A percentile compares a stretch with the other conserved stretches of the same genome.
These are phyloP conservation scores for Euthynnus affinis DNA, from an alignment of 2,797 vertebrate species.

Conservation along the genomic window DNA sequence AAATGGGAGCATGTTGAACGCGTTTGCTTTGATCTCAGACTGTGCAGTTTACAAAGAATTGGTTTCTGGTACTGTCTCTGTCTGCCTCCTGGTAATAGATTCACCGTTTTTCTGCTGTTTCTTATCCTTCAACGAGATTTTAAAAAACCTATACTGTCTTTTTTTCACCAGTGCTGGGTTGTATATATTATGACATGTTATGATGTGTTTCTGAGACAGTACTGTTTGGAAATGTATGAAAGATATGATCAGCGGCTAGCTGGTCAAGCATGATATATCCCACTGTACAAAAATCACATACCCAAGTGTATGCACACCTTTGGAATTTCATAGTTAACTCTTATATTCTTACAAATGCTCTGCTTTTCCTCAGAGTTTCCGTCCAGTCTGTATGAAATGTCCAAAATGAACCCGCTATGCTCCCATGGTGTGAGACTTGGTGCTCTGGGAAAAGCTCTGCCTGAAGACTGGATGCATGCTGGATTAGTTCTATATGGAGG, in stretches of 20 bases:
- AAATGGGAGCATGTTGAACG: conserved; percentile 77
- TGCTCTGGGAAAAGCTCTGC: conserved; percentile 36
- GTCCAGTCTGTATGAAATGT: conserved; percentile 35
- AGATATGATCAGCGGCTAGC: conserved; percentile 64
- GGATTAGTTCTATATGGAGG: conserved; percentile 70
- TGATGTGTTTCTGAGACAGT: conserved; percentile 60
- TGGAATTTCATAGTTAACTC: background rate
- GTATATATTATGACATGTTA: conserved; percentile 66
- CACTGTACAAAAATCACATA: conserved; percentile 11
- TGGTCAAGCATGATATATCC: conserved; percentile 40
- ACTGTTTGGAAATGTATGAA: conserved; percentile 55
- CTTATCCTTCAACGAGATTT: conserved; percentile 58
- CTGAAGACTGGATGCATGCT: conserved; percentile 57
- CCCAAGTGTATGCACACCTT: background rate
- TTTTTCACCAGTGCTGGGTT: conserved; percentile 46
- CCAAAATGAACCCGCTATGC: conserved; percentile 39
- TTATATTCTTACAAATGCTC: background rate
- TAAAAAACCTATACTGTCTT: conserved; percentile 14
- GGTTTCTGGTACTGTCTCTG: conserved; percentile 69
- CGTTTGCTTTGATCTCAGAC: conserved; percentile 79
- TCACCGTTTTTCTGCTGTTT: conserved; percentile 61
- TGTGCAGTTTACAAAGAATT: conserved; percentile 69
- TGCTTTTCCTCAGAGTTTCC: conserved; percentile 38
- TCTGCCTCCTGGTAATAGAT: conserved; percentile 65
- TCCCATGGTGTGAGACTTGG: conserved; percentile 32